These are phyloP conservation scores for Asteroscopus sphinx DNA, from an alignment of 2,888 invertebrate genomes.

Conservation along the genomic window DNA sequence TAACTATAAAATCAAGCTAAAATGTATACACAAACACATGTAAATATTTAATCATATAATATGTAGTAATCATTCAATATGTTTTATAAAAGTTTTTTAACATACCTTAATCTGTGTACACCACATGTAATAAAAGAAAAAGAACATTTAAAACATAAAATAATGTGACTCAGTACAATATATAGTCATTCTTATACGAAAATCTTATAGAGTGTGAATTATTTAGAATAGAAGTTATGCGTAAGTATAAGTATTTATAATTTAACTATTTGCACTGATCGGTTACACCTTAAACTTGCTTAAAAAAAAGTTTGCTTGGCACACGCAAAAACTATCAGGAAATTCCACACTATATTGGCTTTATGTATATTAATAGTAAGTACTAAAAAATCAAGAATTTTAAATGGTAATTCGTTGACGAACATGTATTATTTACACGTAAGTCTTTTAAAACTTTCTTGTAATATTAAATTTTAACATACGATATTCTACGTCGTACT, in stretches of 20 bases:
- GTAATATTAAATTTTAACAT: neutral
- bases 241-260: neutral
- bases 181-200: neutral
- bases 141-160: neutral
- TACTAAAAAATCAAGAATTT: too few relatives aligned
- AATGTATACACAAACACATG: neutral
- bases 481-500: neutral
- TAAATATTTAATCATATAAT: too few relatives aligned
- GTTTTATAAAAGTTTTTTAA: neutral
- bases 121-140: constrained; percentile 38
- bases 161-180: neutral
- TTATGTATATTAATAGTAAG: neutral
- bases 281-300: too few relatives aligned
- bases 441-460: neutral
- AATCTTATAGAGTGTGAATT: neutral
- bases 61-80: too few relatives aligned
- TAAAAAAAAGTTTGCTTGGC: too few relatives aligned
- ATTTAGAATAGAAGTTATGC: neutral
- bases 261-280: too few relatives aligned
- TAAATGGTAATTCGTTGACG: too few relatives aligned
- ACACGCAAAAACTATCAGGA: neutral
- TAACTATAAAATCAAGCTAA: too few relatives aligned
- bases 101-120: constrained; percentile 44
- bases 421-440: neutral
- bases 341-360: neutral